Evolutionary conservation across 2,888 invertebrate genomes (phyloP).

Genomic region (Alloscopus bannaensis): DNA sequence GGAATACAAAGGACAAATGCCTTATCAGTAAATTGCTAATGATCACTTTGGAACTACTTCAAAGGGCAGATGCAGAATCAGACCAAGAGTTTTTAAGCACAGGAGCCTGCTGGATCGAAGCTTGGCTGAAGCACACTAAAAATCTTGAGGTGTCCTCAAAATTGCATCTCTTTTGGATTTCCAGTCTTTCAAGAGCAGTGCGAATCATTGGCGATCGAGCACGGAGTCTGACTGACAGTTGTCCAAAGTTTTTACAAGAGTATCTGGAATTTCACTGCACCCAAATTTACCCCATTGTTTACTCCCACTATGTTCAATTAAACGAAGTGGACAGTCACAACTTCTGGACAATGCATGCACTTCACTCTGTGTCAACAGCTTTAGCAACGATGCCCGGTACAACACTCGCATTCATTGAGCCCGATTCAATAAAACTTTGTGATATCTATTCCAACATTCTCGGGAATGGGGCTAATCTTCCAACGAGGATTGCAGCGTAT

Average conservation of each 20-base stretch:
- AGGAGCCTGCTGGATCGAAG: slow-evolving; percentile 70
- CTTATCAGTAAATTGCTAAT: slow-evolving; percentile 51
- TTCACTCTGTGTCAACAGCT: slow-evolving; percentile 54
- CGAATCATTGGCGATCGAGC: slow-evolving; percentile 50
- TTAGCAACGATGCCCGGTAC: slow-evolving; percentile 64
- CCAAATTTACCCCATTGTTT: slow-evolving; percentile 67
- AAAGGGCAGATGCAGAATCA: slow-evolving; percentile 39
- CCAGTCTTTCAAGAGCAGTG: slow-evolving; percentile 60
- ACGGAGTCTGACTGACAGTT: slow-evolving; percentile 18
- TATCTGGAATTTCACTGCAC: slow-evolving; percentile 69
- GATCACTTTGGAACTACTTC: slow-evolving; percentile 57
- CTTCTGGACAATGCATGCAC: slow-evolving; percentile 56
- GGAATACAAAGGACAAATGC: slow-evolving; percentile 47
- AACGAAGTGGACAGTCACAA: slow-evolving; percentile 37
- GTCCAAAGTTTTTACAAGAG: slow-evolving; percentile 62
- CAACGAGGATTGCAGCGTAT: slow-evolving; percentile 59
- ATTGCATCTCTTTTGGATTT: slow-evolving; percentile 61
- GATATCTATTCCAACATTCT: slow-evolving; percentile 61
- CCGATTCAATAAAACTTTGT: slow-evolving; percentile 56
- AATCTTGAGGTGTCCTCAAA: slow-evolving; percentile 54
- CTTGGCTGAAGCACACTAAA: slow-evolving; percentile 68
- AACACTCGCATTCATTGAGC: slow-evolving; percentile 68
- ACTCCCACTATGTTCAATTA: slow-evolving; percentile 66
- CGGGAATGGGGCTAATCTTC: slow-evolving; percentile 31
- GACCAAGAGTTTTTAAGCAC: slow-evolving; percentile 64